These are phyloP conservation scores for Ibycter americanus DNA, from an alignment of 2,797 vertebrate species.

Conservation along the genomic window DNA sequence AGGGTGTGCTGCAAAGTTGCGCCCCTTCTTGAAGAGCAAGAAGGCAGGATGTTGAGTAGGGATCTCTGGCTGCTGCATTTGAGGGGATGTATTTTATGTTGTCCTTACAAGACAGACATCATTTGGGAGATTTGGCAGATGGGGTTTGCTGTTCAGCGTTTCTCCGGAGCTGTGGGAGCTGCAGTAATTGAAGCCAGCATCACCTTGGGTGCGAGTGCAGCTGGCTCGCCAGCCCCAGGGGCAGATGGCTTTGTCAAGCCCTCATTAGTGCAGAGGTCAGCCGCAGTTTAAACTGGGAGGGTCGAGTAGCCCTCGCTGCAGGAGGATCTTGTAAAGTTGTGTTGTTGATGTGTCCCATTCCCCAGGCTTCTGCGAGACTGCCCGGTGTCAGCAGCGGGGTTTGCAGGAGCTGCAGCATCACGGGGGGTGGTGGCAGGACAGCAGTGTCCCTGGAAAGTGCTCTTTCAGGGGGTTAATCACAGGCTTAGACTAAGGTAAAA, in stretches of 20 bases:
- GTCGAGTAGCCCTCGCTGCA: neutral
- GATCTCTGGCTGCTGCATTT: neutral
- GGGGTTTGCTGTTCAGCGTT: neutral
- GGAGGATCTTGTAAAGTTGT: neutral
- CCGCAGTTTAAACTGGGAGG: neutral
- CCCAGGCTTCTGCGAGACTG: neutral
- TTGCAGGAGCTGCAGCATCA: neutral
- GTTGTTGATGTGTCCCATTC: fast-evolving
- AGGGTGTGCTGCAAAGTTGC: neutral
- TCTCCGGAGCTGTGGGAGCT: neutral
- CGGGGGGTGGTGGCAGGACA: neutral
- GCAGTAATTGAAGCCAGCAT: neutral
- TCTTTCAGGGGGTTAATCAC: neutral
- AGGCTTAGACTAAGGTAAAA: neutral
- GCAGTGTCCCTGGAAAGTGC: neutral
- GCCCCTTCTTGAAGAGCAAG: neutral
- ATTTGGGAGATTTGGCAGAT: neutral
- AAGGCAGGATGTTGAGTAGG: neutral
- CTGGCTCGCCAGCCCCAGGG: neutral
- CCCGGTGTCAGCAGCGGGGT: fast-evolving
- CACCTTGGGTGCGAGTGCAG: neutral
- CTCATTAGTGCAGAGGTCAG: neutral
- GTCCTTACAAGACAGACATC: neutral
- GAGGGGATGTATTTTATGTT: neutral
- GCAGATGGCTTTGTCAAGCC: slow-evolving; percentile 4